These are phyloP conservation scores for Stylophora pistillata DNA, from an alignment of 64 coral and sea anemone genomes.

Conservation along the genomic window DNA sequence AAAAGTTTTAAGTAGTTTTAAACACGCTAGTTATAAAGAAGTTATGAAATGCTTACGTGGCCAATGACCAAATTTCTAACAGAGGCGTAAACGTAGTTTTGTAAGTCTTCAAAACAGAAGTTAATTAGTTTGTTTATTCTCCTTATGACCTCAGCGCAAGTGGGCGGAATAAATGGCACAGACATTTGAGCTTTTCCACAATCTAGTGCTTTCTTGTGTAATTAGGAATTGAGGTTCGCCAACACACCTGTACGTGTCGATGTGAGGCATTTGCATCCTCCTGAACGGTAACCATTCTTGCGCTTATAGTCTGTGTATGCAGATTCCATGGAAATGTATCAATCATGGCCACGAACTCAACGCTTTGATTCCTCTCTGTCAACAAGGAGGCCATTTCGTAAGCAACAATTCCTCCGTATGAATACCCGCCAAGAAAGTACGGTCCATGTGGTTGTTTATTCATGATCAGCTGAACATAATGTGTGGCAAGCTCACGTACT, in stretches of 20 bases:
- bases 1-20: too few species aligned
- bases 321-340: conserved; percentile 46
- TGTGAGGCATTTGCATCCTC: not conserved
- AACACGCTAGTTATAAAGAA: too few species aligned
- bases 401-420: conserved; percentile 41
- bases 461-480: conserved; percentile 32
- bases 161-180: too few species aligned
- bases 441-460: conserved; percentile 40
- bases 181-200: too few species aligned
- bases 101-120: too few species aligned
- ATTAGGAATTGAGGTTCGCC: too few species aligned
- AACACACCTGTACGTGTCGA: conserved; percentile 1
- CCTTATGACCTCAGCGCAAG: too few species aligned
- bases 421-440: conserved; percentile 55
- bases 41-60: too few species aligned
- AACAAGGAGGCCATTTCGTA: conserved; percentile 59
- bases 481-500: conserved; percentile 41
- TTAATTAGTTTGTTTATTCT: too few species aligned
- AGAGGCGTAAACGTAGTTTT: too few species aligned
- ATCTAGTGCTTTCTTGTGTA: not conserved
- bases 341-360: conserved; percentile 65
- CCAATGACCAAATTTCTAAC: too few species aligned
- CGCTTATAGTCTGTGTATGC: not conserved
- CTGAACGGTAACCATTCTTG: not conserved
- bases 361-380: conserved; percentile 18